These are phyloP conservation scores for Cosmorhoe ocellata DNA, from an alignment of 2,888 invertebrate genomes.

Conservation along the genomic window DNA sequence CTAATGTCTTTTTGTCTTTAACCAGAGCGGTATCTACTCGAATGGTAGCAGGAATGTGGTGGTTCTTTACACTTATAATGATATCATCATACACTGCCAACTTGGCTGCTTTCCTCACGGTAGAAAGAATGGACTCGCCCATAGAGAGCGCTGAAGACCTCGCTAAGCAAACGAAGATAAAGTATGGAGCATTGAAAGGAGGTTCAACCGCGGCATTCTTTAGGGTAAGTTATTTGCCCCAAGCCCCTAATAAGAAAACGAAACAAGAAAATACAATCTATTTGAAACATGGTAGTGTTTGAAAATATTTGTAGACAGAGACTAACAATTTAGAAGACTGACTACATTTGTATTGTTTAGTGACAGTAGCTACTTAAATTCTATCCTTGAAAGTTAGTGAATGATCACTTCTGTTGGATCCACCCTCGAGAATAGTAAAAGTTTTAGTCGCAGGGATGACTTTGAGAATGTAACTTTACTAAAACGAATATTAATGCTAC, in stretches of 20 bases:
- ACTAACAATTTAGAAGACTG: not conserved
- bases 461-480: conserved; percentile 9
- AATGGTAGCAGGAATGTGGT: conserved; percentile 96
- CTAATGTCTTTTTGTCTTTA: conserved; percentile 19
- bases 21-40: conserved; percentile 92
- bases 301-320: not conserved
- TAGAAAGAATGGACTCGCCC: conserved; percentile 96
- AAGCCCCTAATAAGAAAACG: conserved; percentile 4
- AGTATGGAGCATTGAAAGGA: conserved; percentile 96
- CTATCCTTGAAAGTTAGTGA: conserved; percentile 27
- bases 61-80: conserved; percentile 98
- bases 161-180: conserved; percentile 97
- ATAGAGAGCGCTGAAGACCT: conserved; percentile 98
- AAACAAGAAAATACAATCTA: conserved; percentile 15
- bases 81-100: conserved; percentile 98
- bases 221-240: conserved; percentile 83
- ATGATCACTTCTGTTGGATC: conserved; percentile 19
- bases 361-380: conserved; percentile 9
- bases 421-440: conserved; percentile 24
- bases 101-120: conserved; percentile 96
- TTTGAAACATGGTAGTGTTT: conserved; percentile 9
- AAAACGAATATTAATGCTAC: conserved; percentile 14
- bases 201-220: conserved; percentile 98
- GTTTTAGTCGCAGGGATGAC: conserved; percentile 17
- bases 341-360: conserved; percentile 1